These are phyloP conservation scores for Vanacampus margaritifer DNA, from an alignment of 2,113 vertebrate genomes.

Conservation along the genomic window DNA sequence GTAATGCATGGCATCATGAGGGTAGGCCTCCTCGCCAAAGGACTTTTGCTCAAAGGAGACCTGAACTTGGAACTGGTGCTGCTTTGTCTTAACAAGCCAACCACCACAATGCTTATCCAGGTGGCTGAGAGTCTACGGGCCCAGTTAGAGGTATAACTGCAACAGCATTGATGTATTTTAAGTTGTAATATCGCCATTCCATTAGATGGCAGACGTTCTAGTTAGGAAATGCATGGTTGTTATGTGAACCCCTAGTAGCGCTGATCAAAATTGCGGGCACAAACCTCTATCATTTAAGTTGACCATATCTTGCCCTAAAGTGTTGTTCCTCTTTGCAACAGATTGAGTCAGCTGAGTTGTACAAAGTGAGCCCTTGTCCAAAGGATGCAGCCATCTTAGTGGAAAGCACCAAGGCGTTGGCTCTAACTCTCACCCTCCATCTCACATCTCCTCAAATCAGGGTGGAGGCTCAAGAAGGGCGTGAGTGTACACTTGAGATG, in stretches of 20 bases:
- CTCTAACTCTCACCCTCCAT: slow-evolving; percentile 83
- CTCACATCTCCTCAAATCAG: slow-evolving; percentile 88
- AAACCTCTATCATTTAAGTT: background rate
- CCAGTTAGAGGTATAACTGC: slow-evolving; percentile 79
- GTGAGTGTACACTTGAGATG: slow-evolving; percentile 79
- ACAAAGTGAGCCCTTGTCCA: slow-evolving; percentile 78
- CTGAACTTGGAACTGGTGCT: slow-evolving; percentile 89
- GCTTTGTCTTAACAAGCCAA: slow-evolving; percentile 87
- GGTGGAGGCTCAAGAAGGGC: slow-evolving; percentile 81
- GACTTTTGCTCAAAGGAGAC: slow-evolving; percentile 90
- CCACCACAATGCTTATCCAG: slow-evolving; percentile 78
- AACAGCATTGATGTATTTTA: background rate
- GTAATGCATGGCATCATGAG: slow-evolving; percentile 88
- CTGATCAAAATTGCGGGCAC: background rate
- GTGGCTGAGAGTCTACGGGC: slow-evolving; percentile 82
- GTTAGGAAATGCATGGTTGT: too few relatives aligned
- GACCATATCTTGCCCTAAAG: background rate
- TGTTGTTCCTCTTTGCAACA: slow-evolving; percentile 41
- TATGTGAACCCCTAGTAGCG: too few relatives aligned
- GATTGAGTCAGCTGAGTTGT: slow-evolving; percentile 83
- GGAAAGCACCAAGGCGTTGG: slow-evolving; percentile 81
- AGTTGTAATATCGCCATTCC: too few relatives aligned
- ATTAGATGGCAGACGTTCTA: too few relatives aligned
- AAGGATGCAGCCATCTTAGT: slow-evolving; percentile 81
- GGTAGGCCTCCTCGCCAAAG: slow-evolving; percentile 91